phyloP scores from a whole-genome alignment of 1,140 invertebrate species.

The Dreissena polymorpha region DNA sequence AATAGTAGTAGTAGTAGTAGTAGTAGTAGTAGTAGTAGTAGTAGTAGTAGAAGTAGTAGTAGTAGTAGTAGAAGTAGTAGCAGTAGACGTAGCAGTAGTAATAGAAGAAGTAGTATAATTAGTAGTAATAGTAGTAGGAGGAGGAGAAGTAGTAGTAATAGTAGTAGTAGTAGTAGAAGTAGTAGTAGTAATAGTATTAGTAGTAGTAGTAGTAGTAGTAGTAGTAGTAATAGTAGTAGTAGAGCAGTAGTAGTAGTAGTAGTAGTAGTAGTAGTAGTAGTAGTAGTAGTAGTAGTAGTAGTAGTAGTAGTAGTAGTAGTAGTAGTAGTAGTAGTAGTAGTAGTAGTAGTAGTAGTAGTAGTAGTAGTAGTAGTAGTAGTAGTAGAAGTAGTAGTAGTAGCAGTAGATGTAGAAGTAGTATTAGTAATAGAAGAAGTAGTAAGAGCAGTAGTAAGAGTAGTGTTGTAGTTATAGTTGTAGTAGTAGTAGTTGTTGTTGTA shows the following conservation, averaged over 20 bases:
- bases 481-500: not conserved
- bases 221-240: slow-evolving; percentile 9
- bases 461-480: not conserved
- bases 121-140: slow-evolving; percentile 17
- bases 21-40: too few relatives aligned
- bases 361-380: slow-evolving; percentile 1
- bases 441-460: too few relatives aligned
- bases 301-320: slow-evolving; percentile 13
- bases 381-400: slow-evolving; percentile 29
- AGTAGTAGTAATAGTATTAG: too few relatives aligned
- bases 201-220: slow-evolving; percentile 17
- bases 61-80: slow-evolving; percentile 3
- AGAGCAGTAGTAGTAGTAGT: too few relatives aligned
- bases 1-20: too few relatives aligned
- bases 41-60: too few relatives aligned
- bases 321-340: not conserved
- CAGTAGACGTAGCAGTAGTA: too few relatives aligned
- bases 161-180: slow-evolving; percentile 17
- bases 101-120: too few relatives aligned
- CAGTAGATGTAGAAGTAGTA: slow-evolving; percentile 3
- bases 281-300: slow-evolving; percentile 16
- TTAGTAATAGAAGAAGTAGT: too few relatives aligned
- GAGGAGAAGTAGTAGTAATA: slow-evolving; percentile 4
- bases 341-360: slow-evolving; percentile 6
- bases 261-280: slow-evolving; percentile 29